Base-by-base conservation (phyloP, 2,888 invertebrate species). In the Eledona agricola region DNA sequence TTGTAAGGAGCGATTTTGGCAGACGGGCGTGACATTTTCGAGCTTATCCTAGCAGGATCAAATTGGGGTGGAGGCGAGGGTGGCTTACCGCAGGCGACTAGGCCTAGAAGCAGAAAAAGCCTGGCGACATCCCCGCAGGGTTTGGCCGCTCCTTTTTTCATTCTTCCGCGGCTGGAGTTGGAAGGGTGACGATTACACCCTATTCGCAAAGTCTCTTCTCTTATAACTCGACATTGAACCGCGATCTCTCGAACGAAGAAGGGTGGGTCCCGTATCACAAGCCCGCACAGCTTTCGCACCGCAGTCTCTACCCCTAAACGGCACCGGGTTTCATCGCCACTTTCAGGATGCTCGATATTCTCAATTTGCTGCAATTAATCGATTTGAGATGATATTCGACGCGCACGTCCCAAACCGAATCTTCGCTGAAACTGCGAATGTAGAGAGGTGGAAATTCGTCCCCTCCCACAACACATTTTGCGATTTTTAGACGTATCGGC, bases 191-290 rank as follows among this genome's bases (percentile, higher is more conserved):
- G 13, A 51, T 43, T 43, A 61, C 69, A 67, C 67, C 69, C 67
- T 42, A 46, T 45, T 53, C 59, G 51, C 50, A 60, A 66, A 68
- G 51, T 59, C 69, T 73, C 72, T 73, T 72, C 74, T 74, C 65
- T 74, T 75, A 72, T 73, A 74, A 45, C 72, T 71, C 62, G 64
- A 66, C 70, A 70, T 72, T 65, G 34, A 17, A 29, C 6, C 15
- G 25, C 13, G 7, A 23, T 38, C 5, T 17, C 23, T 12, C 25
- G n/a, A 7, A 7, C 5, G 20, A 35, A 32, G 15, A 22, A 28
- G 56, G 47, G 56, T 56, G 56, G 52, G 49, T 56, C 52, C 38
- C 45, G 52, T n/a, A n/a, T 32, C 42, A 51, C 31, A 51, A 32
- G 16, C 19, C 23, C 7, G 15, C 7, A 25, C 19, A 25, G 13